phyloP scores from a whole-genome alignment of 2,888 invertebrate species.

The Heliothis peltigera region DNA sequence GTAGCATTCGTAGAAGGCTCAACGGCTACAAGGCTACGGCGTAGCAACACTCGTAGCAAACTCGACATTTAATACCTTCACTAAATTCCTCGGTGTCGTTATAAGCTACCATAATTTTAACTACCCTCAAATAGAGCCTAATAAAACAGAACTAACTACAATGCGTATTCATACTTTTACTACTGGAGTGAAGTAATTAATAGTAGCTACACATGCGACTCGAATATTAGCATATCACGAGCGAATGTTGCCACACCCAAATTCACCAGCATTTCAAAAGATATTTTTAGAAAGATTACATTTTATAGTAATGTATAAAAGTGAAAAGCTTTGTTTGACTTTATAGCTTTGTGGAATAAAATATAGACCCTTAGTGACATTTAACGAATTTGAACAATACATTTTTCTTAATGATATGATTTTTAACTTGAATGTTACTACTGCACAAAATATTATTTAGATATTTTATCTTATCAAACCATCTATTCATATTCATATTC shows the following conservation, averaged over 20 bases:
- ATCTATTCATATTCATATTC: no score
- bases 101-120: conserved; percentile 12
- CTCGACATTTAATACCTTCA: background rate
- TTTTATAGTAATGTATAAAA: conserved; percentile 30
- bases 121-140: conserved; percentile 13
- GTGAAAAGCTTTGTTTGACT: conserved; percentile 5
- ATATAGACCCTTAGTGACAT: conserved; percentile 11
- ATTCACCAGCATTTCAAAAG: conserved; percentile 38
- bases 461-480: no score
- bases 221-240: conserved; percentile 52
- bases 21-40: conserved; percentile 48
- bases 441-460: no score
- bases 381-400: background rate
- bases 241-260: conserved; percentile 35
- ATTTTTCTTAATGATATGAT: no score
- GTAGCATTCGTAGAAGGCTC: conserved; percentile 42
- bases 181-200: conserved; percentile 52
- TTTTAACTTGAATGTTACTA: no score
- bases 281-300: conserved; percentile 36
- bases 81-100: background rate
- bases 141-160: conserved; percentile 29
- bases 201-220: conserved; percentile 58
- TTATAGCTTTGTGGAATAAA: conserved; percentile 5
- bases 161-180: conserved; percentile 44
- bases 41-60: conserved; percentile 40